phyloP scores from a whole-genome alignment of 1,140 invertebrate species.

The Papilio dardanus region DNA sequence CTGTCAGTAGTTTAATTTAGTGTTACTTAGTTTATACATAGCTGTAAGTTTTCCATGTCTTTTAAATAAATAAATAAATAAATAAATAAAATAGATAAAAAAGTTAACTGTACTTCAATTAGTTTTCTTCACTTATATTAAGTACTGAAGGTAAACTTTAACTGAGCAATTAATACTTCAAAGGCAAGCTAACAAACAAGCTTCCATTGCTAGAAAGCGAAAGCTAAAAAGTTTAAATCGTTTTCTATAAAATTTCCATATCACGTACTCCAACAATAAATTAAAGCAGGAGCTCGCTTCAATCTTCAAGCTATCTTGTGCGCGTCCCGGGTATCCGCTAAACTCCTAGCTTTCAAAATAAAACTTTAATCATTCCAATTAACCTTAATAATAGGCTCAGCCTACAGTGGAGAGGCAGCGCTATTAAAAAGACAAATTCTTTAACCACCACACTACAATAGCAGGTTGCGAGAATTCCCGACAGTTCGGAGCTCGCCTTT shows the following conservation, averaged over 20 bases:
- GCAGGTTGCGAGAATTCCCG: constrained; percentile 72
- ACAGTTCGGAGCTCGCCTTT: constrained; percentile 58
- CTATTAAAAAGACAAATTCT: constrained; percentile 82
- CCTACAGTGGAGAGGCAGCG: constrained; percentile 67
- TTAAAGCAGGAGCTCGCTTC: constrained; percentile 69
- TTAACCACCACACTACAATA: constrained; percentile 78
- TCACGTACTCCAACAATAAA: constrained; percentile 63
- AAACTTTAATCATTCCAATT: constrained; percentile 81
- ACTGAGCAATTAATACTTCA: not conserved
- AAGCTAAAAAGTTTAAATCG: constrained; percentile 34
- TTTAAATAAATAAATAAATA: too few species aligned
- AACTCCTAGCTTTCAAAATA: constrained; percentile 68
- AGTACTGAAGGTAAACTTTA: not conserved
- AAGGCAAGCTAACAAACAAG: not conserved
- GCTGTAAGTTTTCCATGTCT: too few species aligned
- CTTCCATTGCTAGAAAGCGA: constrained; percentile 8
- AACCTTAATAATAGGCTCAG: constrained; percentile 79
- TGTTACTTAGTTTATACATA: too few species aligned
- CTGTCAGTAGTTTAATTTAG: too few species aligned
- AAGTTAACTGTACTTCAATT: too few species aligned
- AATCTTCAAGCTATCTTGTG: constrained; percentile 58
- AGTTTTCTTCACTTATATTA: not conserved
- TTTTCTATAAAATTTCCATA: constrained; percentile 66
- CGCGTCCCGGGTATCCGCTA: constrained; percentile 65
- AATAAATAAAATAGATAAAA: too few species aligned